Evolutionary conservation across 2,797 vertebrate genomes (phyloP), one percentile per base, ranked within the genome.

Genomic region (Acropternis orthonyx): DNA sequence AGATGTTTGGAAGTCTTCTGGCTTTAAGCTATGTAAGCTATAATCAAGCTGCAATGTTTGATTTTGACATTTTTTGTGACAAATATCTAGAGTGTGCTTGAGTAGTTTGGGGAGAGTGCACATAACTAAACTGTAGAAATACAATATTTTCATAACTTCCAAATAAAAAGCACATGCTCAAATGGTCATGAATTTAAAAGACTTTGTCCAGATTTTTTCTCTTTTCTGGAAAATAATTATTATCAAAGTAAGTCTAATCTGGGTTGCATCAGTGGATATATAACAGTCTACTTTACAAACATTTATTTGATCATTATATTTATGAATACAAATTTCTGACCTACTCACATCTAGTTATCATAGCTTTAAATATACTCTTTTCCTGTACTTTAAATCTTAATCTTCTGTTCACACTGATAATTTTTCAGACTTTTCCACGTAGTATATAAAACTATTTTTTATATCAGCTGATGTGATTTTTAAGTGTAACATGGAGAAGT

Each of bases 1-100:
- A 97, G 91, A 69, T 96, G 76, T 84, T 94, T 96, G 79, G 58
- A 95, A 95, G 51, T 95, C 81, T 96, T 67, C 37, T 92, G 66
- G 77, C 83, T 97, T 94, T 92, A 88, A 97, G 52, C 44, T 91
- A 39, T 77, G 21, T 63, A 92, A 80, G 69, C 32, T 96, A 82
- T 84, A 95, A 93, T 88, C 93, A 93, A 83, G 37, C 54, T 81
- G 41, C 51, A 94, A 76, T 63, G 44, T 13, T 79, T 85, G 61
- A 73, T 89, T 93, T 85, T 88, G 52, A 85, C 32, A 41, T 88
- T 72, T 77, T 89, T 84, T 39, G 48, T 87, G 41, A 74, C 52
- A 90, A 93, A 93, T 81, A 79, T 86, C 83, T 85, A 83, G 65
- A 95, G 93, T 74, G 12, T 87, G 19, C 76, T 86, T 95, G 56